Base-by-base conservation (phyloP, 2,888 invertebrate genomes). In the Eupithecia inturbata region DNA sequence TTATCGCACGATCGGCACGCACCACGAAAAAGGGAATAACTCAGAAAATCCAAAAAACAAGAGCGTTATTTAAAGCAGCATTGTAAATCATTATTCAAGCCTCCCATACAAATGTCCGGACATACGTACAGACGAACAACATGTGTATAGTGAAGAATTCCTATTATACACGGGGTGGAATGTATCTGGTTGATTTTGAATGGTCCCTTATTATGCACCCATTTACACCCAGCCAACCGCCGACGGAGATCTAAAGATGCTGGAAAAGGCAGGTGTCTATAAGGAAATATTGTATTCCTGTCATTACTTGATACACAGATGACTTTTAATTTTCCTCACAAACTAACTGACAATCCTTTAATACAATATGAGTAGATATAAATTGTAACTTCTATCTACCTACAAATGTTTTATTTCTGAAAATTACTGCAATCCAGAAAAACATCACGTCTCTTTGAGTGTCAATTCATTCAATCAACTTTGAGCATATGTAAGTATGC, bases 161-260 rank as follows among this genome's bases (percentile, higher is more conserved):
- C 92, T 91, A 93, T 93, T 93, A 93, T 93, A 91, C 81, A 74
- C 87, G 79, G 83, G 82, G 74, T 82, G 91, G 92, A 92, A 93
- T 93, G 92, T 85, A 86, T 91, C 90, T 84, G 86, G 82, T 88
- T 93, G 92, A 93, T 94, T 93, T 94, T 94, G 93, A 92, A 94
- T 93, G 92, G 90, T 82, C 88, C 85, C 92, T 94, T 93, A 94
- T 93, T 94, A 94, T 94, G 94, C 94, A 92, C 91, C 94, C 93
- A 94, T 94, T 94, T 94, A 94, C 94, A 93, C 94, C 92, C 86
- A 82, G 83, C 87, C 83, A 57, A 82, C 84, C 82, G 83, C 60
- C 10, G 68, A 67, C 82, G 14, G 41, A 57, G 82, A 81, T 74
- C 36, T 73, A 75, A 10, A 41, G 45, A 62, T 49, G 64, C 80